phyloP scores from a whole-genome alignment of 2,888 invertebrate genomes.

The Yponomeuta plumbellus region DNA sequence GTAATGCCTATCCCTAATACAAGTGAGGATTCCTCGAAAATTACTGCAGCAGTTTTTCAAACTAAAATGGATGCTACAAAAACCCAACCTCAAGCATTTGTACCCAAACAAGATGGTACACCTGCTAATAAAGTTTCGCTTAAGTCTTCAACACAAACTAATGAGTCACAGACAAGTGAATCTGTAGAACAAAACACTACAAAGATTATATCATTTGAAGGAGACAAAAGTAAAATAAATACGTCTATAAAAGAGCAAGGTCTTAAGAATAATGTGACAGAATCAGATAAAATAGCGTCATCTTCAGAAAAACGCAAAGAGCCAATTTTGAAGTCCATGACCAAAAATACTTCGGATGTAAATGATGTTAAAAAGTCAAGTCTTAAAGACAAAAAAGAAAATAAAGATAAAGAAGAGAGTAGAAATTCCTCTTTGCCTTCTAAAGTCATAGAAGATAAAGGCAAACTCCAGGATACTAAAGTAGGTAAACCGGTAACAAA shows the following conservation, averaged over 20 bases:
- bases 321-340: background rate
- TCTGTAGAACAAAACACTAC: background rate
- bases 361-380: background rate
- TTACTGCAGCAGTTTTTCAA: background rate
- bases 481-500: conserved; percentile 9
- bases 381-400: background rate
- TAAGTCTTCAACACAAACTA: no score
- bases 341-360: background rate
- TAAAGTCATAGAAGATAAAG: background rate
- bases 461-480: background rate
- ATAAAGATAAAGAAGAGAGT: background rate
- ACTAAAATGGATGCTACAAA: background rate
- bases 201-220: background rate
- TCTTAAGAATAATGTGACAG: background rate
- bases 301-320: background rate
- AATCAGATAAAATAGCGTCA: background rate
- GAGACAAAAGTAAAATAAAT: background rate
- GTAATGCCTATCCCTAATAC: no score
- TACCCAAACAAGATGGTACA: background rate
- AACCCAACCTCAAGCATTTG: background rate
- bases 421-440: background rate
- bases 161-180: background rate
- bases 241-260: background rate
- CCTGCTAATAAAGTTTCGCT: background rate
- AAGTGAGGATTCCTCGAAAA: background rate